phyloP scores from a whole-genome alignment of 2,888 invertebrate species.

The Pemphredon lugubris region DNA sequence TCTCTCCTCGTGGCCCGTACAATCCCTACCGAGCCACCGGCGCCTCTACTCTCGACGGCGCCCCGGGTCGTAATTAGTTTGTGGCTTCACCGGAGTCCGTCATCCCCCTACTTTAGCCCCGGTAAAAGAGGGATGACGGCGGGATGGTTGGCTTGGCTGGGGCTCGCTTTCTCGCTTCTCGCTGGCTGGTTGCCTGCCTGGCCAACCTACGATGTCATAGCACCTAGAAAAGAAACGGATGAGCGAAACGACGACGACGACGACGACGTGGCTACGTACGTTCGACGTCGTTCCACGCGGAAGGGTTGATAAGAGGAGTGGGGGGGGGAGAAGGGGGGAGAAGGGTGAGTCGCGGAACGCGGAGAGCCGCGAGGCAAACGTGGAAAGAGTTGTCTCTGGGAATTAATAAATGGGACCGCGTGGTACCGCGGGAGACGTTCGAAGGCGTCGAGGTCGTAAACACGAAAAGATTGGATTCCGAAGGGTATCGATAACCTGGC shows the following conservation, averaged over 20 bases:
- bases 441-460: slow-evolving; percentile 10
- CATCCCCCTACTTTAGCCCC: slow-evolving; percentile 59
- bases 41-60: slow-evolving; percentile 72
- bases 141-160: slow-evolving; percentile 29
- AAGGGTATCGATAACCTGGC: neutral
- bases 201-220: slow-evolving; percentile 33
- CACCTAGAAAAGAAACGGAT: slow-evolving; percentile 46
- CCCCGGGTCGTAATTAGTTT: slow-evolving; percentile 76
- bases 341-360: too few relatives aligned
- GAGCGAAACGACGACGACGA: slow-evolving; percentile 33
- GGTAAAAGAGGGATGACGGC: slow-evolving; percentile 43
- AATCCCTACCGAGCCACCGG: slow-evolving; percentile 54
- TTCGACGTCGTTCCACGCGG: slow-evolving; percentile 38
- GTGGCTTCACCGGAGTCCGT: slow-evolving; percentile 72
- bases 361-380: slow-evolving; percentile 26
- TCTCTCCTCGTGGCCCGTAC: slow-evolving; percentile 45
- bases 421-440: neutral
- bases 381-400: slow-evolving; percentile 17
- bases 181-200: too few relatives aligned
- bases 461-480: slow-evolving; percentile 6
- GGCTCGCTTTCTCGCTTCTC: too few relatives aligned
- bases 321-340: neutral
- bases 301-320: slow-evolving; percentile 7
- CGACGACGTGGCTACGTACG: slow-evolving; percentile 14
- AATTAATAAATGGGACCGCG: slow-evolving; percentile 51